A percentile compares a stretch with the other conserved stretches of the same genome.
Conservation (phyloP, 2,797 vertebrate genomes). For the Molossus alvarezi region DNA sequence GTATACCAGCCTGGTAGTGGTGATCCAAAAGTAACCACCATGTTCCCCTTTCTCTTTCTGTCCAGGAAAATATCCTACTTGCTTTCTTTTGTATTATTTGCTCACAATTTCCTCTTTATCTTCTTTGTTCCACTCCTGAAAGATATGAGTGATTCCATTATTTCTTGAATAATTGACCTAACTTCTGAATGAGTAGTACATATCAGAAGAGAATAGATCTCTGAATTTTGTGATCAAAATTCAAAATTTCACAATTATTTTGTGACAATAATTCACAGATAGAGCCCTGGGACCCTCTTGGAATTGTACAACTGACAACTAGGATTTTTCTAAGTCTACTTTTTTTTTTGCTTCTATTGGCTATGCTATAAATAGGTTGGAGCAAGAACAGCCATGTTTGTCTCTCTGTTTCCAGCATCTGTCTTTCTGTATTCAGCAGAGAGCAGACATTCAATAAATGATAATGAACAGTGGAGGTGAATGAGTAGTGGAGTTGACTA, state of each 20-base stretch:
- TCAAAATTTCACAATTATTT: too few relatives aligned
- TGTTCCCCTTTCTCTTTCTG: neutral
- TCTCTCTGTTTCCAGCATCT: neutral
- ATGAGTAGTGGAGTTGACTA: neutral
- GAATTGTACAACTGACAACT: neutral
- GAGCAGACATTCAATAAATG: neutral
- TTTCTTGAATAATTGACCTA: slow-evolving; percentile 19
- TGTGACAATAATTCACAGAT: neutral
- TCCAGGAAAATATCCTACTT: neutral
- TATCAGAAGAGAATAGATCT: neutral
- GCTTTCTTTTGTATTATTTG: neutral
- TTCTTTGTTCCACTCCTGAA: neutral
- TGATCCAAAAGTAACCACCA: neutral
- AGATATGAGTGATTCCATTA: neutral
- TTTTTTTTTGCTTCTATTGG: neutral
- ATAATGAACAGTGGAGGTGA: neutral
- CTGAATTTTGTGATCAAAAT: slow-evolving; percentile 36
- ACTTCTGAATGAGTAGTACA: neutral
- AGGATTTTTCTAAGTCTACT: neutral
- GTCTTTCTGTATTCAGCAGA: neutral
- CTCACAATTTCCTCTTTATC: neutral
- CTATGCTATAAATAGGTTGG: neutral
- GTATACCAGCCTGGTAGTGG: neutral
- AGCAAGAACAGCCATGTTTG: neutral
- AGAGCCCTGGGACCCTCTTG: neutral